These are phyloP conservation scores for Nasonia longicornis DNA, from an alignment of 1,140 invertebrate genomes.

Conservation along the genomic window DNA sequence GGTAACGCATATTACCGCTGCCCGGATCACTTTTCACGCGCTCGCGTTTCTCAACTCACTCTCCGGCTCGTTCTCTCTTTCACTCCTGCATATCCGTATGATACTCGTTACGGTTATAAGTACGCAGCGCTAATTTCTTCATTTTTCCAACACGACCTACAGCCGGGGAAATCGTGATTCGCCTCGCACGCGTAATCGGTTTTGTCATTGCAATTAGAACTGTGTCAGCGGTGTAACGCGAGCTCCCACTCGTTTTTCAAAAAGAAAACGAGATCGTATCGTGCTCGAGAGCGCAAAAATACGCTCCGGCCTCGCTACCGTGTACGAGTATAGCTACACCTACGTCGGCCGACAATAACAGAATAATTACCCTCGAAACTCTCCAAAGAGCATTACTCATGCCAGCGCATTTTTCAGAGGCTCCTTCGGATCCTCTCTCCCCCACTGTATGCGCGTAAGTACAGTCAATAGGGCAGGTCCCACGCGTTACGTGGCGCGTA, in stretches of 20 bases:
- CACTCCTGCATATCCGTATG: background rate
- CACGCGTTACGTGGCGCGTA: constrained; percentile 4
- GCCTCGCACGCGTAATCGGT: too few species aligned
- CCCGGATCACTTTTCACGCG: background rate
- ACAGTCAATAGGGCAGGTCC: background rate
- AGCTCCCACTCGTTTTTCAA: too few species aligned
- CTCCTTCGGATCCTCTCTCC: background rate
- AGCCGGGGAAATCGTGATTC: background rate
- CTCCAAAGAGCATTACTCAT: background rate
- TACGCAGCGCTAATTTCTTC: background rate
- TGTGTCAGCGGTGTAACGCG: background rate
- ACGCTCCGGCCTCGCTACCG: too few species aligned
- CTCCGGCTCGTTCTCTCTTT: constrained; percentile 30
- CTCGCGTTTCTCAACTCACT: background rate
- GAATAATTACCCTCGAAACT: background rate
- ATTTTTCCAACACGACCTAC: background rate
- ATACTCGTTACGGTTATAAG: background rate
- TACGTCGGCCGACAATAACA: too few species aligned
- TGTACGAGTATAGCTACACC: too few species aligned
- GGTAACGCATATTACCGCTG: background rate
- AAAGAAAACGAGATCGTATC: too few species aligned
- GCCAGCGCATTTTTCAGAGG: too few species aligned
- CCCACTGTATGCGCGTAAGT: background rate
- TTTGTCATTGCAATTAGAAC: background rate
- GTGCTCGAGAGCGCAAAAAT: too few species aligned